Conservation (phyloP, 2,797 vertebrate species). For the Notamacropus eugenii region DNA sequence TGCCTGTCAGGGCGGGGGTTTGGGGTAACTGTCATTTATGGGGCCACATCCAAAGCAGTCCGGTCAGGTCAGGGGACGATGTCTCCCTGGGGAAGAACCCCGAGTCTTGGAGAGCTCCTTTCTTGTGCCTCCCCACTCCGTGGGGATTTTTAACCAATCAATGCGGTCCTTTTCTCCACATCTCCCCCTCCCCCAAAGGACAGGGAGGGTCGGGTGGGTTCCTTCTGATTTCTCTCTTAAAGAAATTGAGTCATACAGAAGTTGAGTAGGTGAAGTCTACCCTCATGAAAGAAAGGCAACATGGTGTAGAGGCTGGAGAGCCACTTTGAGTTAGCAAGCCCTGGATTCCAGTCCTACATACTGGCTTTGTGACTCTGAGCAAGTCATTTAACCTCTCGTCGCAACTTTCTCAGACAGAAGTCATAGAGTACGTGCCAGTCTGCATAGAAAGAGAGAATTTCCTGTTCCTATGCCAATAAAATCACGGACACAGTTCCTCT, state of each 20-base stretch:
- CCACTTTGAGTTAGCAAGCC: background rate
- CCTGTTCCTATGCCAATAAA: background rate
- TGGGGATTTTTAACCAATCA: background rate
- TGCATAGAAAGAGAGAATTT: background rate
- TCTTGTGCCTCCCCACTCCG: too few relatives aligned
- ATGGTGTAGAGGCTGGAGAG: background rate
- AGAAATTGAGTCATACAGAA: background rate
- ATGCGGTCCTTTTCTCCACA: background rate
- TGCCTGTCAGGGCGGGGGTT: background rate
- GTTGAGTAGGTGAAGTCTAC: background rate
- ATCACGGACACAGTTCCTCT: background rate
- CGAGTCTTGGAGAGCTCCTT: background rate
- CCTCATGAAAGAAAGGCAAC: background rate
- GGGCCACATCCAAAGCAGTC: background rate
- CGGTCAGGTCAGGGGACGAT: background rate
- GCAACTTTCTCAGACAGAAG: background rate
- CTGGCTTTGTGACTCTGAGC: background rate
- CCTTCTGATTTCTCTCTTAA: background rate
- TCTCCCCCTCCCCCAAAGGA: background rate
- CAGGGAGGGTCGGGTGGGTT: background rate
- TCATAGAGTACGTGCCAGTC: background rate
- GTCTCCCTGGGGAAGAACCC: background rate
- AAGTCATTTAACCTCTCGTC: background rate
- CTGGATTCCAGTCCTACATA: background rate
- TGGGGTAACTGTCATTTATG: background rate